Base-by-base conservation (phyloP, 2,113 vertebrate genomes). In the Podiceps cristatus region DNA sequence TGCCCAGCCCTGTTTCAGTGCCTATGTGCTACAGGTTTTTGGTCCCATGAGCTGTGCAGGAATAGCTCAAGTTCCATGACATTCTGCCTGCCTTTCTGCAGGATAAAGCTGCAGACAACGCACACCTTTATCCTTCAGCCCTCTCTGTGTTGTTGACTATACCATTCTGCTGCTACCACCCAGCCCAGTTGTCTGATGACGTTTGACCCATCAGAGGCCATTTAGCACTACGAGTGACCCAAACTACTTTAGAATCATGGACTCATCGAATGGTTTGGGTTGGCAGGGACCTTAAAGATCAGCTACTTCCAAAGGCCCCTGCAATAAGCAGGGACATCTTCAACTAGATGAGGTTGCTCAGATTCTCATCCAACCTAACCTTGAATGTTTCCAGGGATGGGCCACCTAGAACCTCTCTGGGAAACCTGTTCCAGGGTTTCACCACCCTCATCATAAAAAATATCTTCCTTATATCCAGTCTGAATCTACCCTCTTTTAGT, bases 1-100 rank as follows among this genome's bases (percentile, higher is more conserved):
- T 71, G 25, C 47, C 24, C 16, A 29, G 28, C 25, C 2, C 0
- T 2, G 1, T 24, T 12, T 3, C 2, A 37, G 20, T 8, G 33
- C 23, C 56, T 53, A 28, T 31, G 29, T 52, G 35, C 18, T 56
- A 17, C 33, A n/a, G 13, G 27, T 42, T 11, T 69, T 47, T 19
- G 13, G 17, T 60, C 40, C 25, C 24, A 59, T 27, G 9, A 50
- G 5, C 29, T 27, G 27, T 14, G 13, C 24, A 78, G 67, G 31
- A 44, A 7, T 56, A 69, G 29, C 25, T 77, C 18, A 13, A 64
- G 16, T 9, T 64, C 45, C 44, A 27, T 50, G 55, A 49, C 7
- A 16, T 27, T 73, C 31, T 53, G 27, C 33, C 20, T 76, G 62
- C 3, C 3, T 28, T 63, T 73, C 35, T 74, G n/a, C 31, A 56